Base-by-base conservation (phyloP, 1,140 invertebrate genomes). In the Nephila pilipes region DNA sequence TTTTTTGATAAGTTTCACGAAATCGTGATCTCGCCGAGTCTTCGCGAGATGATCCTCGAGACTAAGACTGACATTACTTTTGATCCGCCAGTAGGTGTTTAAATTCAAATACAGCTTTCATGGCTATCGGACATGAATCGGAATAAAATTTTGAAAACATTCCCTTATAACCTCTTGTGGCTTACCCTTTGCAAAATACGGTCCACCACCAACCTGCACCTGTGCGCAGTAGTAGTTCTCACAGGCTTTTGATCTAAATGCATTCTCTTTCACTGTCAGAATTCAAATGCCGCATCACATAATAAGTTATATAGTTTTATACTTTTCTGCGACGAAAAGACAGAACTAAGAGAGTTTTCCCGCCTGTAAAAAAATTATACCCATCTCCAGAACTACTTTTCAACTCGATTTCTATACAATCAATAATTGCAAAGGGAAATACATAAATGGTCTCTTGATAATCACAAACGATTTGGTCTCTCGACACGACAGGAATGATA, bases 101-200 rank as follows among this genome's bases (percentile, higher is more conserved):
- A n/a, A n/a, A 3, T 55, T 75, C 16, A 81, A 46, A 81, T 90
- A 90, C 29, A 2, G 79, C 88, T 46, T 32, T 20, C n/a, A 90
- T 32, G 25, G 88, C 88, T n/a, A 90, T 25, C 0, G 88, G 75
- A 2, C 0, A 81, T 81, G 12, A n/a, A 32, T 25, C 83, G 29
- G 10, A n/a, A 25, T 1, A 85, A 20, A 90, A n/a, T n/a, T 90
- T 55, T 3, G 25, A 46, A 38, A 90, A 90, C 36, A 90, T 38
- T 12, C 88, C 88, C n/a, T n/a, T n/a, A 90, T 81, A 81, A n/a
- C 88, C 88, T 36, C 75, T n/a, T 81, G 60, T 90, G 38, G 3
- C 25, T 5, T 14, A 46, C 29, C 1, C 75, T 75, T 38, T 38
- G 54, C n/a, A 81, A 90, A 90, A 60, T 80, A 81, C 32, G 29